Evolutionary conservation across 2,888 invertebrate species (phyloP), one percentile per base, ranked within the genome.

Genomic region (Malacosoma neustria): DNA sequence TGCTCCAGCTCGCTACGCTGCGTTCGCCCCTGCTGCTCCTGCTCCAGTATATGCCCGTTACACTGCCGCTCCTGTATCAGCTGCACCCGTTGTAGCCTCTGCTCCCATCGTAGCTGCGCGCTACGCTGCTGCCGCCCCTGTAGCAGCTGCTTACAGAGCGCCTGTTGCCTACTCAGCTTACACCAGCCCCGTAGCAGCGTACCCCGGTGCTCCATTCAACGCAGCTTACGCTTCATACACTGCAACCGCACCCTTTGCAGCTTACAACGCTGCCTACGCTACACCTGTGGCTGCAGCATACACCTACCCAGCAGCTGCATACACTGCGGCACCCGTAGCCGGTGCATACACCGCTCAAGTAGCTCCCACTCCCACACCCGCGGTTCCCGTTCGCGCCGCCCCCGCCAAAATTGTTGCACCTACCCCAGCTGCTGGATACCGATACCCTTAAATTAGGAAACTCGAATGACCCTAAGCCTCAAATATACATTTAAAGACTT

Each of bases 391-490:
- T 72, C 54, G 90, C 48, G 61, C 92, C 87, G 58, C 92, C 82
- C 54, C 93, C 82, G 81, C 91, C 81, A 66, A 92, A 56, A 15
- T 91, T 72, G 68, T 92, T 79, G 54, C 91, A 77, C 70, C 40
- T 34, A 33, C 57, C 34, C 52, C 57, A 22, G 63, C 66, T 29
- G 71, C 75, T 14, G 80, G 79, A 38, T 81, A 82, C 62, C 67
- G 77, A 39, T 80, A 82, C 56, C 80, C 77, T 51, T 82, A 51
- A 73, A 51, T 22, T 22, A 22, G 22, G 22, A 42, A 61, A 55
- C 47, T 61, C 45, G 40, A 58, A 39, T 38, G 39, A 61, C 46
- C 61, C 37, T 45, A 67, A 57, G 52, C 55, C 61, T 61, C 54
- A 67, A 60, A 63, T 61, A 45, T 52, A 53, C 38, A 38, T 33